Evolutionary conservation across 2,113 vertebrate genomes (phyloP).

Genomic region (Egretta garzetta): DNA sequence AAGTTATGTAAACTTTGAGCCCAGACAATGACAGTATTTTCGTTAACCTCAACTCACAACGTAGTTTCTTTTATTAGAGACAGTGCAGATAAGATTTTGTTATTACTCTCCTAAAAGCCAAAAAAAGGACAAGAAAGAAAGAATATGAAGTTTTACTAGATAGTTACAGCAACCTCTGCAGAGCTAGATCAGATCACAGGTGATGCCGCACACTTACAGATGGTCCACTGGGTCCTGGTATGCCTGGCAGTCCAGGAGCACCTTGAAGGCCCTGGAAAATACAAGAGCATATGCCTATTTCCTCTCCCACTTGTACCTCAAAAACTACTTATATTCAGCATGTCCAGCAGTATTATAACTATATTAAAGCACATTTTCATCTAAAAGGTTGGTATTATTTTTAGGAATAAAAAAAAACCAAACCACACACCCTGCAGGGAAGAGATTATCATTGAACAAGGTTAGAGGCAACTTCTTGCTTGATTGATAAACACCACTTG

Average conservation of each 20-base stretch:
- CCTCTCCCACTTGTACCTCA: neutral
- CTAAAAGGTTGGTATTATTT: neutral
- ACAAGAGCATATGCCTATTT: neutral
- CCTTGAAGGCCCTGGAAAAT: constrained; percentile 85
- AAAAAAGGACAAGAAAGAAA: neutral
- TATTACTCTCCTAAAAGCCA: neutral
- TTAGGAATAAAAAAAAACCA: neutral
- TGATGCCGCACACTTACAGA: constrained; percentile 76
- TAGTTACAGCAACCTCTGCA: neutral
- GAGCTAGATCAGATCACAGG: neutral
- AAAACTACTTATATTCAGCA: neutral
- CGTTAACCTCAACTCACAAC: neutral
- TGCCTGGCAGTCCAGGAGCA: constrained; percentile 85
- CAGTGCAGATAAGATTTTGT: neutral
- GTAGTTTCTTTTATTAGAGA: neutral
- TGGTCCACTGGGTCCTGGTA: constrained; percentile 82
- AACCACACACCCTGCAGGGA: neutral
- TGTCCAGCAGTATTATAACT: neutral
- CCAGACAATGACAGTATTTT: neutral
- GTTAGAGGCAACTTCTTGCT: neutral
- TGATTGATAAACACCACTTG: neutral
- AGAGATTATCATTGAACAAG: neutral
- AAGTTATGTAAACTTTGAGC: neutral
- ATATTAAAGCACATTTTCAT: neutral
- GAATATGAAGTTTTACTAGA: neutral